Evolutionary conservation across 2,797 vertebrate genomes (phyloP), one percentile per base, ranked within the genome.

Genomic region (Mionectes olivaceus): DNA sequence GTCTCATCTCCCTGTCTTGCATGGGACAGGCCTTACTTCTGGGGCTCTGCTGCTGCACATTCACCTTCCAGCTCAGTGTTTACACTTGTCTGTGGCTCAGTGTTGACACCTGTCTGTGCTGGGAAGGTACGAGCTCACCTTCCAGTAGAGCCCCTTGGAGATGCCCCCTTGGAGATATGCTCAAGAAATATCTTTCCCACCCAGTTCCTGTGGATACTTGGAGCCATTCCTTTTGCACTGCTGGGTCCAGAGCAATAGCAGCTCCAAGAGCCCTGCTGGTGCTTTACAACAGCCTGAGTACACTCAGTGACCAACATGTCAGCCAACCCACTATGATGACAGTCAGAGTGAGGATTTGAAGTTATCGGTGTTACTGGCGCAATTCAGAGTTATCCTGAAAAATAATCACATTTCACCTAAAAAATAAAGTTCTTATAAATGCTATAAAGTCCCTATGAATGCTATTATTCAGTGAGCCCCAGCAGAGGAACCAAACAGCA

Each of bases 161-260:
- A 39, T 13, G 19, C 2, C 24, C 17, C 46, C 14, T 17, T 46
- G 15, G 59, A 57, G n/a, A 33, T 50, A 33, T 50, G 47, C 8
- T 63, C 46, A 0, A 0, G 10, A 52, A 75, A 30, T 0, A 0
- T 7, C 46, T 33, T 89, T 70, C 24, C 50, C 59, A 60, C 25
- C 7, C 0, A 0, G 0, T 69, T 78, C 50, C 18, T 19, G 6
- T 19, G 69, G 35, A n/a, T 71, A 14, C 49, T 71, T 39, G 27
- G 53, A 67, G 52, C 11, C 10, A 2, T 14, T 41, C 24, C 46
- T 91, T 91, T 86, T 50, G 50, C 4, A 5, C 18, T 44, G 18
- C 32, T 64, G 50, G 21, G 12, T 50, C 86, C 13, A 27, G 65
- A 81, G 64, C 17, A 57, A 53, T 37, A 75, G n/a, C 25, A 81